Conservation (phyloP, 2,888 invertebrate genomes). For the Sinohyriopsis cumingii region DNA sequence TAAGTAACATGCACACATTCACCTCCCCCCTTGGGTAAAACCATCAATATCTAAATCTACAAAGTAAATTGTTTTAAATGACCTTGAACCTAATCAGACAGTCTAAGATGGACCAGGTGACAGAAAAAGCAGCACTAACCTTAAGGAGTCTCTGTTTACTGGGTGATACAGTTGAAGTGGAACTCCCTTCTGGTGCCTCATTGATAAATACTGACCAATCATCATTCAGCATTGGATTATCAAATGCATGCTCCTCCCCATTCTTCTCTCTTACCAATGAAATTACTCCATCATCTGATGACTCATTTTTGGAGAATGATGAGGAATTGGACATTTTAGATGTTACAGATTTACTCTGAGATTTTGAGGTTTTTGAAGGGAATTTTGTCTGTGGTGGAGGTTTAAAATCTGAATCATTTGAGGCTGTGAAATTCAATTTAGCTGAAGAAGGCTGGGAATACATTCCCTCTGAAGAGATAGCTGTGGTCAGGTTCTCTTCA, state of each 20-base stretch:
- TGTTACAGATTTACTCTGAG: slow-evolving; percentile 9
- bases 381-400: neutral
- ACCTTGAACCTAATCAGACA: too few species aligned
- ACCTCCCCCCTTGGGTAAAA: too few species aligned
- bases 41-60: too few species aligned
- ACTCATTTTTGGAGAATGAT: slow-evolving; percentile 16
- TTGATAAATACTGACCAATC: slow-evolving; percentile 54
- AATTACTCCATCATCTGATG: slow-evolving; percentile 14
- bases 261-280: slow-evolving; percentile 20
- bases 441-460: neutral
- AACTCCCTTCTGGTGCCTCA: slow-evolving; percentile 26
- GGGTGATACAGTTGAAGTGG: neutral
- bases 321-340: slow-evolving; percentile 9
- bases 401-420: slow-evolving; percentile 13
- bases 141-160: too few species aligned
- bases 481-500: slow-evolving; percentile 2
- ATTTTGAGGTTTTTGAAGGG: slow-evolving; percentile 5
- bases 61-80: too few species aligned
- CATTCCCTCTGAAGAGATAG: neutral
- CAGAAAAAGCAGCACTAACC: neutral
- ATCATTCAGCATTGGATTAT: slow-evolving; percentile 45
- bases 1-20: too few species aligned
- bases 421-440: slow-evolving; percentile 16
- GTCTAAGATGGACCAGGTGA: too few species aligned
- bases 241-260: slow-evolving; percentile 48